These are phyloP conservation scores for Carduelis carduelis DNA, from an alignment of 2,797 vertebrate genomes.

Conservation along the genomic window DNA sequence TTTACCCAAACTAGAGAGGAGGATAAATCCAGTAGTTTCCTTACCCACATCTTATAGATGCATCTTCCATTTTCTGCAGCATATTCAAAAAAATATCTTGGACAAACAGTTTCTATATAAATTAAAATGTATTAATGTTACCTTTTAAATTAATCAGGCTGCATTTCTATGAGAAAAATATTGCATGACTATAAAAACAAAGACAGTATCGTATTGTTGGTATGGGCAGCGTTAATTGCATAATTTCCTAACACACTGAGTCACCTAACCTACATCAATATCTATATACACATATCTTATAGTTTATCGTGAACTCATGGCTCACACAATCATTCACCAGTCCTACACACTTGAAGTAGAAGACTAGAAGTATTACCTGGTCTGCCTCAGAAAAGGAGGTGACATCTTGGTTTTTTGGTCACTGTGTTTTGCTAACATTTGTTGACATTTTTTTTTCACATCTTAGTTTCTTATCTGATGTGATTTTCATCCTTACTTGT, in stretches of 20 bases:
- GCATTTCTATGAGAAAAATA: background rate
- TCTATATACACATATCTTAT: background rate
- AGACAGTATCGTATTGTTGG: accelerated
- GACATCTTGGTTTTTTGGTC: background rate
- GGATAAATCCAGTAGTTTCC: background rate
- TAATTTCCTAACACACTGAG: background rate
- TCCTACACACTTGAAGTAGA: background rate
- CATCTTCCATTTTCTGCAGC: background rate
- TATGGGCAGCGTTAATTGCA: background rate
- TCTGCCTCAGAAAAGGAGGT: background rate
- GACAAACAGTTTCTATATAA: background rate
- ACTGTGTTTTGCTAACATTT: background rate
- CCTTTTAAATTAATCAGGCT: background rate
- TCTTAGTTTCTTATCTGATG: background rate
- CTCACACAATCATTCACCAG: background rate
- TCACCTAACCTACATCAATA: background rate
- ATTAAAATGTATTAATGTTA: background rate
- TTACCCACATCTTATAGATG: background rate
- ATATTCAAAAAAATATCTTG: background rate
- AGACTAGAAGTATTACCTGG: background rate
- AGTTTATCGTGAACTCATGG: background rate
- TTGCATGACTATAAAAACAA: background rate
- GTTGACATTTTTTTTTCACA: background rate
- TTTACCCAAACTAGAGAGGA: background rate
- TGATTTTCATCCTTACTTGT: background rate